These are phyloP conservation scores for Allolobophora icterica DNA, from an alignment of 2,888 invertebrate species.

Conservation along the genomic window DNA sequence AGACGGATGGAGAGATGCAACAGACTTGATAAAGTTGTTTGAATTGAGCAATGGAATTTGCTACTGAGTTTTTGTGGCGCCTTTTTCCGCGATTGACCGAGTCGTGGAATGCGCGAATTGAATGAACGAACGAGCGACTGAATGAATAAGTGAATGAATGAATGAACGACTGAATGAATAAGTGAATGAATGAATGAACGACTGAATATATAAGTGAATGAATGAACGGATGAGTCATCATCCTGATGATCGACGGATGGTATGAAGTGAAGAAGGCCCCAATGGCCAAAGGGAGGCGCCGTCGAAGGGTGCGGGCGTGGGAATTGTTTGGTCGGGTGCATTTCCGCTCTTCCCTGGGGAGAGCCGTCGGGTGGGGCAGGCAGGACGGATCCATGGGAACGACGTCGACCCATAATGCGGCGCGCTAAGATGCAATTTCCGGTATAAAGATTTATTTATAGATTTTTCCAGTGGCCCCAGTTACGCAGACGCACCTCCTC, in stretches of 20 bases:
- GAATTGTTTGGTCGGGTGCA: background rate
- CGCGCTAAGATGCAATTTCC: conserved; percentile 10
- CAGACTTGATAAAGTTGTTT: too few relatives aligned
- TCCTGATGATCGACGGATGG: background rate
- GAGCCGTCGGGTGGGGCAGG: background rate
- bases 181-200: background rate
- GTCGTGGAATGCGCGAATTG: background rate
- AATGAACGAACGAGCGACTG: background rate
- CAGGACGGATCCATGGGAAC: background rate
- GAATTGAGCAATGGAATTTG: background rate
- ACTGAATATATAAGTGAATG: background rate
- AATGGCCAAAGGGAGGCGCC: background rate
- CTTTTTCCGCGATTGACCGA: background rate
- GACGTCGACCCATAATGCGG: conserved; percentile 3
- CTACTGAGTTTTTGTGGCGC: background rate
- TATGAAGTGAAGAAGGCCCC: background rate
- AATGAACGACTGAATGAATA: background rate
- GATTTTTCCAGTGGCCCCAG: background rate
- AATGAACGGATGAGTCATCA: background rate
- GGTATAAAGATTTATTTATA: background rate
- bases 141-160: too few relatives aligned
- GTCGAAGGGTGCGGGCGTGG: background rate
- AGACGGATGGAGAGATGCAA: too few relatives aligned
- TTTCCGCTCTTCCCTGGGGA: background rate
- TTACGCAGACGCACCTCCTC: background rate